These are phyloP conservation scores for Penelope pileata DNA, from an alignment of 2,113 vertebrate genomes.

Conservation along the genomic window DNA sequence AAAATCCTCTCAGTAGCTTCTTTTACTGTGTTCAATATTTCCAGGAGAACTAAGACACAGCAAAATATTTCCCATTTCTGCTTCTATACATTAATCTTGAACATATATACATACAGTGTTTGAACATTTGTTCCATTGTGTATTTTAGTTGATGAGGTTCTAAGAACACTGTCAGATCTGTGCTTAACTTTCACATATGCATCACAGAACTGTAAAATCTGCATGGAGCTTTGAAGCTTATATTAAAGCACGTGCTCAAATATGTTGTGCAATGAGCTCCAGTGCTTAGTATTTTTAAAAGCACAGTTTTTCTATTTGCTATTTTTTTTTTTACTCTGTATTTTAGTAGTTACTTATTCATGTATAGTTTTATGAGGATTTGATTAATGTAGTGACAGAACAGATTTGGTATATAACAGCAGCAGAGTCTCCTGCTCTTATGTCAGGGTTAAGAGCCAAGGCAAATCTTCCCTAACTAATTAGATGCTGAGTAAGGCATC, in stretches of 20 bases:
- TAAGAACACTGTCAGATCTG: slow-evolving; percentile 2
- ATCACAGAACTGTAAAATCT: slow-evolving; percentile 21
- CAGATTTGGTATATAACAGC: slow-evolving; percentile 81
- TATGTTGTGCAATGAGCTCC: not conserved
- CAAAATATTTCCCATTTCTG: not conserved
- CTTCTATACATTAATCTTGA: not conserved
- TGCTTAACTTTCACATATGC: not conserved
- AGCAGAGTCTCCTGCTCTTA: slow-evolving; percentile 72
- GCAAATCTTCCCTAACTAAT: slow-evolving; percentile 82
- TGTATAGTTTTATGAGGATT: slow-evolving; percentile 63
- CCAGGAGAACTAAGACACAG: not conserved
- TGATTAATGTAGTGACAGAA: slow-evolving; percentile 79
- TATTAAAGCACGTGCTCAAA: not conserved
- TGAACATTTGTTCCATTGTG: not conserved
- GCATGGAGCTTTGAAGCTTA: not conserved
- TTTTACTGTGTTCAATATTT: not conserved
- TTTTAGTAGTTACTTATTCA: slow-evolving; percentile 57
- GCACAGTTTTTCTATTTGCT: not conserved
- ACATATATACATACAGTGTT: not conserved
- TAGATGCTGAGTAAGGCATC: slow-evolving; percentile 84
- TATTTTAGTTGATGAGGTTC: slow-evolving; percentile 24
- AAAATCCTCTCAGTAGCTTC: not conserved
- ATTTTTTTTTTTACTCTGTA: slow-evolving; percentile 20
- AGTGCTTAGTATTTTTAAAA: not conserved
- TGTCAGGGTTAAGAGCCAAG: slow-evolving; percentile 77